A percentile compares a stretch with the other conserved stretches of the same genome.
These are phyloP conservation scores for Myiozetetes cayanensis DNA, from an alignment of 2,113 vertebrate genomes.

Conservation along the genomic window DNA sequence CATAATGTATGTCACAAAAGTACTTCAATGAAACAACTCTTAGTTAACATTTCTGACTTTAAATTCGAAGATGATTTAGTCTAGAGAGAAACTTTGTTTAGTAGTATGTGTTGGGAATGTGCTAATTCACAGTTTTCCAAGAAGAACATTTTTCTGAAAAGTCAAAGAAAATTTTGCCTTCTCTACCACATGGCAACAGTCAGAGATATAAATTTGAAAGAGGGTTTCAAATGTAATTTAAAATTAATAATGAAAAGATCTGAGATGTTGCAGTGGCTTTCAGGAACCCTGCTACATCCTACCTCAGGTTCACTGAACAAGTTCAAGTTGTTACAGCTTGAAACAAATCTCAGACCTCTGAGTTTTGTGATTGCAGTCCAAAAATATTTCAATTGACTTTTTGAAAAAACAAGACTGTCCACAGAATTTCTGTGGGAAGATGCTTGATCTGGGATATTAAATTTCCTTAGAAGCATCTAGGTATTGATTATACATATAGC, in stretches of 20 bases:
- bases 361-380: background rate
- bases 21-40: background rate
- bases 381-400: slow-evolving; percentile 3
- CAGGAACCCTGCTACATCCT: background rate
- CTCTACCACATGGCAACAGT: background rate
- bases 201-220: background rate
- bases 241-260: background rate
- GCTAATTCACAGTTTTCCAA: background rate
- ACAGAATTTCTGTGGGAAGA: background rate
- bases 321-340: background rate
- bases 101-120: background rate
- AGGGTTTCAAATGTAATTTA: background rate
- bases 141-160: background rate
- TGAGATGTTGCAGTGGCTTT: background rate
- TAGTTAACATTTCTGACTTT: background rate
- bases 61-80: background rate
- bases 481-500: background rate
- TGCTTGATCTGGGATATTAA: background rate
- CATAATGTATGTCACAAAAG: background rate
- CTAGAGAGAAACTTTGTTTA: background rate
- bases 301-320: background rate
- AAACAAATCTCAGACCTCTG: background rate
- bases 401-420: background rate
- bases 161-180: background rate
- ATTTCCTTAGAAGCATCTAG: background rate